Evolutionary conservation across 2,888 invertebrate genomes (phyloP).

Genomic region (Phyllotreta cruciferae): DNA sequence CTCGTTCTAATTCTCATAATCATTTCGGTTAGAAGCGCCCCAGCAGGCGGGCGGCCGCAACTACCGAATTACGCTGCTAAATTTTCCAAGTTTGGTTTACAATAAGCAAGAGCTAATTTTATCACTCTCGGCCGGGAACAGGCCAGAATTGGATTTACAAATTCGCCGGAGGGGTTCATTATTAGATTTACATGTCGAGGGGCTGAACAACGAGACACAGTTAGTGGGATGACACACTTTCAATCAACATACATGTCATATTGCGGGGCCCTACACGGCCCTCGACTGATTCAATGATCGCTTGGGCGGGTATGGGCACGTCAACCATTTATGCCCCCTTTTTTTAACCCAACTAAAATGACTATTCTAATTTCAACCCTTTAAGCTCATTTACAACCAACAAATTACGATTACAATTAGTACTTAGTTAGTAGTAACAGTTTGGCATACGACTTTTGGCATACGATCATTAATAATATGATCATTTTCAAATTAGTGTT

Average conservation of each 20-base stretch:
- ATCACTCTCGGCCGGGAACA: conserved; percentile 60
- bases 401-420: no score
- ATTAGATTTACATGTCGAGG: conserved; percentile 62
- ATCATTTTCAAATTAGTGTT: no score
- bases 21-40: conserved; percentile 56
- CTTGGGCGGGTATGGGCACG: conserved; percentile 2
- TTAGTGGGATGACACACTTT: conserved; percentile 57
- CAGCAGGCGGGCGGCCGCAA: no score
- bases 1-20: conserved; percentile 60
- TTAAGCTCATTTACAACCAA: no score
- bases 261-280: conserved; percentile 25
- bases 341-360: no score
- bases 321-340: no score
- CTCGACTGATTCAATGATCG: conserved; percentile 3
- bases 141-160: conserved; percentile 62
- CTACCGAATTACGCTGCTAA: conserved; percentile 61
- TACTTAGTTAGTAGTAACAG: no score
- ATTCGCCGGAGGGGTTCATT: conserved; percentile 60
- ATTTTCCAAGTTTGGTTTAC: conserved; percentile 65
- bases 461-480: no score
- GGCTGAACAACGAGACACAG: conserved; percentile 48
- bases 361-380: no score
- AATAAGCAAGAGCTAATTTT: conserved; percentile 64
- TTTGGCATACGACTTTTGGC: no score
- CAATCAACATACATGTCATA: conserved; percentile 56